Percentiles rank a stretch among this genome's conserved stretches.
These are phyloP conservation scores for Pentalonia nigronervosa DNA, from an alignment of 1,140 invertebrate species.

Conservation along the genomic window DNA sequence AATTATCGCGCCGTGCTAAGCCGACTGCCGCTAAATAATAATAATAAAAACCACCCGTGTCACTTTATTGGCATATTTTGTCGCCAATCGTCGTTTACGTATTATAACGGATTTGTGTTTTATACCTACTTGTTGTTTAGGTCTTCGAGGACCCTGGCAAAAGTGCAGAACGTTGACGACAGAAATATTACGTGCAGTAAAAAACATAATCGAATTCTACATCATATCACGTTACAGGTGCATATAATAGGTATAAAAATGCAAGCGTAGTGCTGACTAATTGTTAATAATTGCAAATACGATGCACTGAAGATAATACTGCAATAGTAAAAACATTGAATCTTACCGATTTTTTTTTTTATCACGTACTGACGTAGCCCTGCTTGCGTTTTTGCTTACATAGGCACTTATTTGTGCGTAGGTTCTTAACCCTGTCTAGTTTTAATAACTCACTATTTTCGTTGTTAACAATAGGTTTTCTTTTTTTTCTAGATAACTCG, in stretches of 20 bases:
- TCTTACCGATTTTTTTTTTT: not conserved
- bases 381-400: not conserved
- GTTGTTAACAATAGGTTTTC: not conserved
- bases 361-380: not conserved
- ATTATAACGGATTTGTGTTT: not conserved
- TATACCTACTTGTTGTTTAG: not conserved
- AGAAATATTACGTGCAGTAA: not conserved
- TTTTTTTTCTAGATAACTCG: not conserved
- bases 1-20: not conserved
- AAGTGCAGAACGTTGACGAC: not conserved
- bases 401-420: not conserved
- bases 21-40: not conserved
- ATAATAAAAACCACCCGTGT: not conserved
- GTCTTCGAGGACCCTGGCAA: not conserved
- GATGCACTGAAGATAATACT: not conserved
- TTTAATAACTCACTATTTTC: not conserved
- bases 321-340: not conserved
- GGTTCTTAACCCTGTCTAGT: not conserved
- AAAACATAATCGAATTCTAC: not conserved
- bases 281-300: not conserved
- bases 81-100: not conserved
- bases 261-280: not conserved
- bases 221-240: not conserved
- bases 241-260: not conserved
- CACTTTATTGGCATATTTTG: not conserved